Conservation (phyloP, 2,113 vertebrate genomes). For the Microtus pennsylvanicus region DNA sequence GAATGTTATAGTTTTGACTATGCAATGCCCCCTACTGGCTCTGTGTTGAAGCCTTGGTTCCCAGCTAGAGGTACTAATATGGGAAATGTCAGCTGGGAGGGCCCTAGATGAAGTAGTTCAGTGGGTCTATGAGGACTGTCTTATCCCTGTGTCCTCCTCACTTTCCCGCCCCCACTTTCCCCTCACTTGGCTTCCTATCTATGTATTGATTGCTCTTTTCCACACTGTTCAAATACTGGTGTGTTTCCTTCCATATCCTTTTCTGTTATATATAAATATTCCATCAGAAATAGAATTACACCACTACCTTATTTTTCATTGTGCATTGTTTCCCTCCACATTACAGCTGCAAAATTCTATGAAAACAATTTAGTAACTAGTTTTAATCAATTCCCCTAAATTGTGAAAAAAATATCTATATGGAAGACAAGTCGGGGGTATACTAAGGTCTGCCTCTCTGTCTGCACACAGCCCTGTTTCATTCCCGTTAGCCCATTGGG, state of each 20-base stretch:
- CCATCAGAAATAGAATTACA: not conserved
- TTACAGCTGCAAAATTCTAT: not conserved
- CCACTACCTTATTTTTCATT: not conserved
- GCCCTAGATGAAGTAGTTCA: not conserved
- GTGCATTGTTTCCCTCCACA: not conserved
- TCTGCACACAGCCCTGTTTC: not conserved
- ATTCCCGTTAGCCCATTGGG: not conserved
- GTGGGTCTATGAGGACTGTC: not conserved
- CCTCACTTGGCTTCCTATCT: not conserved
- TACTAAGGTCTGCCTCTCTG: not conserved
- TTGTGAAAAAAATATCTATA: not conserved
- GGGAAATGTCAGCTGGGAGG: not conserved
- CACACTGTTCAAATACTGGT: not conserved
- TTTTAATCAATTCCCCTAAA: not conserved
- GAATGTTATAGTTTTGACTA: not conserved
- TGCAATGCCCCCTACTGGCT: not conserved
- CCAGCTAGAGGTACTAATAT: not conserved
- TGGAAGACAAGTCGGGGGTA: not conserved
- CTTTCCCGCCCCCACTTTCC: no score
- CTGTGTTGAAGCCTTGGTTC: not conserved
- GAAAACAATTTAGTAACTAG: constrained; percentile 17
- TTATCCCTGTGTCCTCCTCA: not conserved
- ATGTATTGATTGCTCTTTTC: not conserved
- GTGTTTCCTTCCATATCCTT: not conserved
- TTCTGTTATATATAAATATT: not conserved